Percentiles rank a stretch among this genome's conserved stretches.
These are phyloP conservation scores for Phainopepla nitens DNA, from an alignment of 2,113 vertebrate genomes.

Conservation along the genomic window DNA sequence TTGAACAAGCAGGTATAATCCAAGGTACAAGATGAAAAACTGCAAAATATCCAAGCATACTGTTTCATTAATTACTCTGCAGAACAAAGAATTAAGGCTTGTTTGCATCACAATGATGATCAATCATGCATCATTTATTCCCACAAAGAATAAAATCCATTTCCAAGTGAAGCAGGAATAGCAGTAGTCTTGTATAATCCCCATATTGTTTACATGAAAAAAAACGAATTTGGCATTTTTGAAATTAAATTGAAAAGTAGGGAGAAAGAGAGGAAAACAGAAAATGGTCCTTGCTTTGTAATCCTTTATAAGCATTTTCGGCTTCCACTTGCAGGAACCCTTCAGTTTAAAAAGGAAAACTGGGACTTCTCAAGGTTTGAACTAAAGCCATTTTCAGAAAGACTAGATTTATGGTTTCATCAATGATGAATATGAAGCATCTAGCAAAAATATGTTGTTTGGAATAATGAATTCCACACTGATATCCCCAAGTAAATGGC, in stretches of 20 bases:
- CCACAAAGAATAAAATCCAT: slow-evolving; percentile 37
- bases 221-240: background rate
- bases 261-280: background rate
- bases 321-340: background rate
- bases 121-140: slow-evolving; percentile 41
- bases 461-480: slow-evolving; percentile 53
- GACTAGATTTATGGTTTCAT: background rate
- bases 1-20: slow-evolving; percentile 23
- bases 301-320: background rate
- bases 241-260: background rate
- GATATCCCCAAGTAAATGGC: slow-evolving; percentile 55
- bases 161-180: background rate
- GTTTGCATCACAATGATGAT: background rate
- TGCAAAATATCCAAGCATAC: background rate
- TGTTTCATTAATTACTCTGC: background rate
- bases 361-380: background rate
- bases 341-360: background rate
- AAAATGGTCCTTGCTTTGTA: background rate
- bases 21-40: background rate
- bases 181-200: slow-evolving; percentile 29
- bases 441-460: background rate
- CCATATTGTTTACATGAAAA: background rate
- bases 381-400: background rate
- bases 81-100: slow-evolving; percentile 53
- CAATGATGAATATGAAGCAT: background rate